Conservation (phyloP, 2,797 vertebrate genomes). For the Diplodus sargus region DNA sequence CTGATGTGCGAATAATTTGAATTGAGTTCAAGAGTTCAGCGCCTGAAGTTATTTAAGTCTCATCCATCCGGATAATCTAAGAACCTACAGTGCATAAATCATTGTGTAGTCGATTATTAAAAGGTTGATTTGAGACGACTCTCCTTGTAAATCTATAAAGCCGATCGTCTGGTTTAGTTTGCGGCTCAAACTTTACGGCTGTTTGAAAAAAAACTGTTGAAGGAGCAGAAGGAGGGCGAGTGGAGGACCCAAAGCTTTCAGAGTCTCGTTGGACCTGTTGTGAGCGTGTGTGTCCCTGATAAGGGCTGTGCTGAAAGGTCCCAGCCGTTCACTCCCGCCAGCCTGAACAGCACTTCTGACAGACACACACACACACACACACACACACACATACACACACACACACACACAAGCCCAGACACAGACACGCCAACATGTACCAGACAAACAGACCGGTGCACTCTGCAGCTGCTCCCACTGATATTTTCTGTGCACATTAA, state of each 20-base stretch:
- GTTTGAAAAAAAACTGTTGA: conserved; percentile 20
- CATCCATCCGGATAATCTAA: conserved; percentile 25
- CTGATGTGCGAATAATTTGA: conserved; percentile 34
- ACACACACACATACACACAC: not conserved
- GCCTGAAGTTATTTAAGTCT: conserved; percentile 37
- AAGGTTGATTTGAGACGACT: conserved; percentile 12
- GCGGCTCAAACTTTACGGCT: conserved; percentile 9
- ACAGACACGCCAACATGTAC: conserved; percentile 7
- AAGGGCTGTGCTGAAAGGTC: conserved; percentile 59
- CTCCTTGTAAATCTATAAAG: conserved; percentile 17
- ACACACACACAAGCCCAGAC: conserved; percentile 1
- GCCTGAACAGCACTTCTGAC: conserved; percentile 40
- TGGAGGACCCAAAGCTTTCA: conserved; percentile 21
- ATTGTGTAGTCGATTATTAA: conserved; percentile 15
- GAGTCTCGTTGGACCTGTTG: conserved; percentile 32
- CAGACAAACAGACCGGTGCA: conserved; percentile 19
- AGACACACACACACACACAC: conserved; percentile 12
- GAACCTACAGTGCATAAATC: conserved; percentile 9
- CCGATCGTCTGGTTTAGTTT: conserved; percentile 19
- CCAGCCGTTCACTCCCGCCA: conserved; percentile 40
- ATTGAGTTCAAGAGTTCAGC: conserved; percentile 41
- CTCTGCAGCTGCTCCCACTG: conserved; percentile 1
- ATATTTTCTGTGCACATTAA: conserved; percentile 25
- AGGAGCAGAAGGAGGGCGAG: conserved; percentile 30
- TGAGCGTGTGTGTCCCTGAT: conserved; percentile 56